Evolutionary conservation across 1,140 invertebrate genomes (phyloP), one percentile per base, ranked within the genome.

Genomic region (Drosophila sp.): DNA sequence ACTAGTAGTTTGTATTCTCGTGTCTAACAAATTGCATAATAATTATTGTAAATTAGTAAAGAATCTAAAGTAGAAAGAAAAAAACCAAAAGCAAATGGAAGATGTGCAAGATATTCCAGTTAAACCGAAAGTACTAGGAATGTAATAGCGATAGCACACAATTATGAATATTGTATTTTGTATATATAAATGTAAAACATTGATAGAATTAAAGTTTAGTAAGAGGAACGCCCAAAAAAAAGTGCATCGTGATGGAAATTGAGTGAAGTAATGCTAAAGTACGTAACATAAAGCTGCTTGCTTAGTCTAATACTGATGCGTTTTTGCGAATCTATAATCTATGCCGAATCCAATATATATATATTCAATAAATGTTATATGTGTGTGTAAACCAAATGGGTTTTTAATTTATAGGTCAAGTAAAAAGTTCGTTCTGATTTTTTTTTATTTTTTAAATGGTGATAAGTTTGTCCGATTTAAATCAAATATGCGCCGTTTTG

Each of bases 171-270:
- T 58, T 70, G 45, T 86, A 71, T 77, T 21, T 21, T 64, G 46
- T 84, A 74, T 81, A 86, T 71, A 87, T 86, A 89, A 87, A 86
- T 86, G 82, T 86, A 66, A 76, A 82, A 82, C 82, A 89, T 86
- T 86, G 58, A 70, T 81, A 84, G 62, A 72, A 75, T 75, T 78
- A 75, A 81, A 32, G 29, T 66, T 67, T 59, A 46, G 45, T 41
- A 58, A 59, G 51, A 48, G 48, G 38, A 69, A 51, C 7, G 29
- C 69, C 51, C 58, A 27, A 14, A 16, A 45, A 67, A 11, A 48
- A 41, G 27, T 51, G 53, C 40, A 4, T 57, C 48, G 36, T 58
- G 51, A 2, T 43, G 57, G 14, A 21, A 41, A 74, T 65, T 64
- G 46, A 59, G 25, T 57, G 41, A 27, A 43, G 16, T 48, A 51